Percentiles rank a stretch among this genome's conserved stretches.
Evolutionary conservation across 2,888 invertebrate genomes (phyloP).

Genomic region (Rapana venosa): DNA sequence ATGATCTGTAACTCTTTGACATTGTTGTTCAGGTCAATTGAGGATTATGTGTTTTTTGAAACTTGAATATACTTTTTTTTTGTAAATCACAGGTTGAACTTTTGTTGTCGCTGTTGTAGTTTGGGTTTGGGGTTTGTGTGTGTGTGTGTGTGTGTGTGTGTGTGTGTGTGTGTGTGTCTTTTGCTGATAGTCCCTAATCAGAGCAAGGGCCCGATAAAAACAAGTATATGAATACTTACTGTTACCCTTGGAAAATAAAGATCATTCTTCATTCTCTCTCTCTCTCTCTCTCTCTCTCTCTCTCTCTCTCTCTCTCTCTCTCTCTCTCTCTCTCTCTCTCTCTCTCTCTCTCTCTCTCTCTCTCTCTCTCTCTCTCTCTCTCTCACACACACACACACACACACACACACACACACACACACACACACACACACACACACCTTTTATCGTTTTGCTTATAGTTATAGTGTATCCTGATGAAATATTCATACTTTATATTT

Average conservation of each 20-base stretch:
- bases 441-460: too few species aligned
- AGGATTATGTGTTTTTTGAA: neutral
- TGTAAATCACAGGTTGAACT: neutral
- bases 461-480: too few species aligned
- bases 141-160: too few species aligned
- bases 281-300: slow-evolving; percentile 22
- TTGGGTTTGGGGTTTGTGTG: too few species aligned
- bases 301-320: slow-evolving; percentile 28
- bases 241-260: neutral
- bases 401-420: neutral
- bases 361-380: slow-evolving; percentile 1
- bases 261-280: neutral
- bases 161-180: too few species aligned
- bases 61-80: neutral
- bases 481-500: too few species aligned
- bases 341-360: slow-evolving; percentile 16
- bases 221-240: neutral
- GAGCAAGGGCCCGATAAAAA: too few species aligned
- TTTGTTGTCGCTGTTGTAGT: too few species aligned
- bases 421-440: slow-evolving; percentile 82
- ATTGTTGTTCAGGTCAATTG: too few species aligned
- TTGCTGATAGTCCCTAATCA: too few species aligned
- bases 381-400: neutral
- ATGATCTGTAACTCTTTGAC: too few species aligned
- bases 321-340: slow-evolving; percentile 31